These are phyloP conservation scores for Polydrusus tereticollis DNA, from an alignment of 2,888 invertebrate genomes.

Conservation along the genomic window DNA sequence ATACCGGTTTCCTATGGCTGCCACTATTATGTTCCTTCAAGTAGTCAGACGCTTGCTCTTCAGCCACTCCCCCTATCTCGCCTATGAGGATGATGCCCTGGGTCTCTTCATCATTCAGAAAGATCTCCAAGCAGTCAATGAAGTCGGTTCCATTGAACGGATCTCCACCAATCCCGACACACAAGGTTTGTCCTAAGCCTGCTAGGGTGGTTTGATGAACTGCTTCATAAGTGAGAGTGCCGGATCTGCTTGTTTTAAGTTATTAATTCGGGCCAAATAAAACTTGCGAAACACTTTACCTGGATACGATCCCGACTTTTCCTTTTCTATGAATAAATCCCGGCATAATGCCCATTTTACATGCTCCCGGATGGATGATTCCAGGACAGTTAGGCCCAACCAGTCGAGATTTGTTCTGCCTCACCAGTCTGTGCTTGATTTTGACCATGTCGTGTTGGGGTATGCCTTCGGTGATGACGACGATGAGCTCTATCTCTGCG, in stretches of 20 bases:
- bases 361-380: constrained; percentile 80
- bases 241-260: too few relatives aligned
- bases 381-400: constrained; percentile 89
- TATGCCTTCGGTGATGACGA: constrained; percentile 72
- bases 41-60: constrained; percentile 95
- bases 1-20: constrained; percentile 87
- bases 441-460: constrained; percentile 83
- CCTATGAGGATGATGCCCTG: constrained; percentile 96
- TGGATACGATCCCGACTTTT: constrained; percentile 69
- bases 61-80: constrained; percentile 91
- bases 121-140: constrained; percentile 91
- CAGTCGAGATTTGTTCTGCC: constrained; percentile 79
- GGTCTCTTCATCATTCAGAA: constrained; percentile 90
- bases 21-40: constrained; percentile 83
- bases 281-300: constrained; percentile 1
- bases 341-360: constrained; percentile 86
- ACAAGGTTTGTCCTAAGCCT: constrained; percentile 92
- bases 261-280: too few relatives aligned
- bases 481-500: constrained; percentile 81
- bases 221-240: constrained; percentile 82
- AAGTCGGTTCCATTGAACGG: constrained; percentile 76
- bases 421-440: constrained; percentile 74
- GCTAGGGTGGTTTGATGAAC: constrained; percentile 79
- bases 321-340: constrained; percentile 83
- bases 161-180: constrained; percentile 77